Evolutionary conservation across 2,888 invertebrate genomes (phyloP).

Genomic region (Carpatolechia fugitivella): DNA sequence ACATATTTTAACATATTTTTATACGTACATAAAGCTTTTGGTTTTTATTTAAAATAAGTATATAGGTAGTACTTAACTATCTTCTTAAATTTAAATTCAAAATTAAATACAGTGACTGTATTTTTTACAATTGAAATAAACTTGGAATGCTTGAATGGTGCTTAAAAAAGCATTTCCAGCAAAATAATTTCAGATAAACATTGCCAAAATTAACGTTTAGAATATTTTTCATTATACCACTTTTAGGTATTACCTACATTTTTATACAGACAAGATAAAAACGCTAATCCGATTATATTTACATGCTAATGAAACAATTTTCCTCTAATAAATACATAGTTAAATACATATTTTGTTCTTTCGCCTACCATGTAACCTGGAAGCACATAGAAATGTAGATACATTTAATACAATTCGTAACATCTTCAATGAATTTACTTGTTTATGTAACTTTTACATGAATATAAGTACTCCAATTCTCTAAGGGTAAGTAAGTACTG

Average conservation of each 20-base stretch:
- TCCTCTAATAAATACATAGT: slow-evolving; percentile 21
- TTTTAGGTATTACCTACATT: not conserved
- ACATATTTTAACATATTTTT: too few species aligned
- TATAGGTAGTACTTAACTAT: too few species aligned
- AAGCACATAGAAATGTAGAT: slow-evolving; percentile 73
- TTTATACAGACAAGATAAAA: slow-evolving; percentile 58
- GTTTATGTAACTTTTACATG: not conserved
- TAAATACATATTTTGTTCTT: slow-evolving; percentile 31
- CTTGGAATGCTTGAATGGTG: too few species aligned
- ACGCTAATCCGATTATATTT: slow-evolving; percentile 68
- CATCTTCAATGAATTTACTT: not conserved
- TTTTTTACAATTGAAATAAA: too few species aligned
- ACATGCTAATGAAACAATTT: slow-evolving; percentile 46
- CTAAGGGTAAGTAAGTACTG: too few species aligned
- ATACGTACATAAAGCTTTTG: too few species aligned
- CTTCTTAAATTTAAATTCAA: too few species aligned
- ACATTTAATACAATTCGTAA: slow-evolving; percentile 22
- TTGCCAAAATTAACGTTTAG: not conserved
- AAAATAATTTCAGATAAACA: too few species aligned
- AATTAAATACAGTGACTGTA: too few species aligned
- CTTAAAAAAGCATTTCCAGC: too few species aligned
- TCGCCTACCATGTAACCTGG: slow-evolving; percentile 63
- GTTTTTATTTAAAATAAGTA: too few species aligned
- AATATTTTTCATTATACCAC: not conserved
- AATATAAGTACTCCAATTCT: not conserved